Evolutionary conservation across 2,888 invertebrate species (phyloP), one percentile per base, ranked within the genome.

Genomic region (Allacma fusca): DNA sequence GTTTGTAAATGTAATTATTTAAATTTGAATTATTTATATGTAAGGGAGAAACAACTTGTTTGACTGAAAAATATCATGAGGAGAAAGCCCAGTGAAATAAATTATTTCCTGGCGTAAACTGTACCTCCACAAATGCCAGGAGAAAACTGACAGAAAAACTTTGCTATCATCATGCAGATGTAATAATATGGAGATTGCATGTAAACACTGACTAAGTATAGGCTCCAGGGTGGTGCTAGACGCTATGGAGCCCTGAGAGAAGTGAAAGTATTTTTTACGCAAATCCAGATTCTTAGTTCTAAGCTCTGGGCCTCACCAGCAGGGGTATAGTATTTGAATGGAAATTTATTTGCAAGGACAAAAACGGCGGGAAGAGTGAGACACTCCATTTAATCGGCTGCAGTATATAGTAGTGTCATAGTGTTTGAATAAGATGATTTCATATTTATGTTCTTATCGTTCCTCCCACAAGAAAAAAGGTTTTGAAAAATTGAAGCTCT

Each of bases 361-460:
- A 23, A 43, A 69, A 69, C 44, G 23, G 68, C 29, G 21, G 34
- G n/a, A 68, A 13, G 34, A 34, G n/a, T n/a, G 50, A 23, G 50
- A 70, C 70, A 70, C 70, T 70, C 70, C 70, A 70, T 44, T 70
- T 19, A 28, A 24, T 43, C 21, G 9, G 13, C n/a, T 67, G 29
- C 67, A 28, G 28, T 67, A 23, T 64, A 21, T 23, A 9, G 23
- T 26, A 9, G 26, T 9, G 57, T 34, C 4, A 34, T n/a, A n/a
- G n/a, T n/a, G n/a, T n/a, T n/a, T n/a, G n/a, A n/a, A n/a, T n/a
- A n/a, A n/a, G n/a, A n/a, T n/a, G n/a, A n/a, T n/a, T n/a, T n/a
- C n/a, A n/a, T n/a, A n/a, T n/a, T n/a, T n/a, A n/a, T n/a, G n/a
- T n/a, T n/a, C n/a, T n/a, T n/a, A n/a, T n/a, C n/a, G n/a, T n/a